Evolutionary conservation across 2,797 vertebrate genomes (phyloP).

Genomic region (Ctenopoma kingsleyae): DNA sequence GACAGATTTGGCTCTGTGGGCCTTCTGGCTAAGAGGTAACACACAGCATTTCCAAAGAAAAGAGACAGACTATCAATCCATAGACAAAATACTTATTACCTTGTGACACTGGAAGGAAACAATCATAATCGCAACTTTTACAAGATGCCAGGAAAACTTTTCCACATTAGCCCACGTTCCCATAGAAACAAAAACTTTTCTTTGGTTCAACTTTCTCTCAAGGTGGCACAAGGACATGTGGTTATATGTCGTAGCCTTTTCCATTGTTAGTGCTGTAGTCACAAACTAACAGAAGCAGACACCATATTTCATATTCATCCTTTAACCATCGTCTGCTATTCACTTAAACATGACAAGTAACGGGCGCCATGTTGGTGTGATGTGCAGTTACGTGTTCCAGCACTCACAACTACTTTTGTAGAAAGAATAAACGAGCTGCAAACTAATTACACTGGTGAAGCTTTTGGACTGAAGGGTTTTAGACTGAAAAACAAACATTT

Average conservation of each 20-base stretch:
- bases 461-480: not conserved
- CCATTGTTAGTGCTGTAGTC: slow-evolving; percentile 7
- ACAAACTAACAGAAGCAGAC: slow-evolving; percentile 7
- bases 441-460: not conserved
- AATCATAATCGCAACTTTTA: slow-evolving; percentile 28
- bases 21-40: slow-evolving; percentile 56
- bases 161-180: not conserved
- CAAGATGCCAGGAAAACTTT: slow-evolving; percentile 7
- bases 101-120: slow-evolving; percentile 38
- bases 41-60: slow-evolving; percentile 51
- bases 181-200: slow-evolving; percentile 13
- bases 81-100: slow-evolving; percentile 44
- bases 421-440: slow-evolving; percentile 2
- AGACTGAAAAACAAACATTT: not conserved
- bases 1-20: slow-evolving; percentile 55
- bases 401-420: slow-evolving; percentile 3
- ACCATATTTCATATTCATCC: slow-evolving; percentile 15
- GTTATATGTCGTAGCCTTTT: slow-evolving; percentile 4
- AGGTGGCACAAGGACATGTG: not conserved
- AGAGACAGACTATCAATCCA: slow-evolving; percentile 53
- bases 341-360: slow-evolving; percentile 10
- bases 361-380: not conserved
- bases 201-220: slow-evolving; percentile 8
- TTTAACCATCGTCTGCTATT: slow-evolving; percentile 4
- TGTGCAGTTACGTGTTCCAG: slow-evolving; percentile 5